These are phyloP conservation scores for Epicampocera succincta DNA, from an alignment of 2,888 invertebrate species.

Conservation along the genomic window DNA sequence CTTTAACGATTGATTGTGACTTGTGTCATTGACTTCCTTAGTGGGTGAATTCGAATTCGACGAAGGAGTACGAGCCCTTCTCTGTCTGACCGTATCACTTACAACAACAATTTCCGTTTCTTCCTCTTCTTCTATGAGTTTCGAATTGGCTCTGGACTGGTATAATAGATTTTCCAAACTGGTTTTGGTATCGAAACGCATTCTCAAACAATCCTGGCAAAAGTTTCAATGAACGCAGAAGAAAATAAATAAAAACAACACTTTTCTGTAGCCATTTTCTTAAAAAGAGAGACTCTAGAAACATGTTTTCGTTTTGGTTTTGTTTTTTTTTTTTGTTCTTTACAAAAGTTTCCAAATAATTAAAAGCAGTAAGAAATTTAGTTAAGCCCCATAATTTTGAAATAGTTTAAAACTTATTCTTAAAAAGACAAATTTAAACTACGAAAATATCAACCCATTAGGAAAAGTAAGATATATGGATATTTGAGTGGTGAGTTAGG, in stretches of 20 bases:
- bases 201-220: constrained; percentile 75
- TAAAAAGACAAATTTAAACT: constrained; percentile 33
- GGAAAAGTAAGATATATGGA: background rate
- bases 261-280: constrained; percentile 40
- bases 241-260: constrained; percentile 57
- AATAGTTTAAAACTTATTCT: constrained; percentile 23
- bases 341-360: constrained; percentile 60
- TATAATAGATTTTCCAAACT: constrained; percentile 68
- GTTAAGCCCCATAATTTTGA: constrained; percentile 43
- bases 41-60: constrained; percentile 74
- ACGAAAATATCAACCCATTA: constrained; percentile 49
- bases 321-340: background rate
- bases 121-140: constrained; percentile 70
- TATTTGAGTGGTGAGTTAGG: constrained; percentile 53
- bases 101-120: constrained; percentile 84
- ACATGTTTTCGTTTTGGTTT: background rate
- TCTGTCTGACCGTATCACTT: constrained; percentile 85
- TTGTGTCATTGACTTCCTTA: constrained; percentile 55
- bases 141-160: background rate
- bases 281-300: constrained; percentile 44
- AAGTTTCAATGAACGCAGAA: constrained; percentile 19
- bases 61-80: constrained; percentile 80
- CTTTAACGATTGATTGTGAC: background rate
- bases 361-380: constrained; percentile 52
- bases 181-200: constrained; percentile 73